A percentile compares a stretch with the other conserved stretches of the same genome.
phyloP scores from a whole-genome alignment of 2,113 vertebrate species.

The Sigmodon hispidus region DNA sequence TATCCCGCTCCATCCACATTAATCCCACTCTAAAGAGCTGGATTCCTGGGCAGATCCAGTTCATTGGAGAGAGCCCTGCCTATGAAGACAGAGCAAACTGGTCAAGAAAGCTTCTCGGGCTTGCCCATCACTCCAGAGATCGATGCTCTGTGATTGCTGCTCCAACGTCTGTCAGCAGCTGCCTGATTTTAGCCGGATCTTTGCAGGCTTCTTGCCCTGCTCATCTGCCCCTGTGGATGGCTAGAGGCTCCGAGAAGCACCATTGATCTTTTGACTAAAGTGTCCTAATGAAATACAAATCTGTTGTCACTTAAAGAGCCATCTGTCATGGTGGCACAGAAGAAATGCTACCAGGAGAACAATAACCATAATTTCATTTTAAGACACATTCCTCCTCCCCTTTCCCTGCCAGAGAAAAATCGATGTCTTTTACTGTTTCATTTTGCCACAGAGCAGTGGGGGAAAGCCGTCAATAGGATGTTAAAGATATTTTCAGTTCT shows the following conservation, averaged over 20 bases:
- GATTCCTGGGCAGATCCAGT: neutral
- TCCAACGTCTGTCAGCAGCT: slow-evolving; percentile 61
- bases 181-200: slow-evolving; percentile 57
- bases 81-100: neutral
- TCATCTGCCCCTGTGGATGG: neutral
- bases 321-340: slow-evolving; percentile 80
- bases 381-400: slow-evolving; percentile 68
- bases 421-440: slow-evolving; percentile 76
- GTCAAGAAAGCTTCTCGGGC: slow-evolving; percentile 9
- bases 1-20: neutral
- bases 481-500: slow-evolving; percentile 76
- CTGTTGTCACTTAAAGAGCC: slow-evolving; percentile 84
- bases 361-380: slow-evolving; percentile 82
- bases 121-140: slow-evolving; percentile 68
- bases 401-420: slow-evolving; percentile 68
- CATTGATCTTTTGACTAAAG: slow-evolving; percentile 84
- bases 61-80: neutral
- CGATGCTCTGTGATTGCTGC: slow-evolving; percentile 69
- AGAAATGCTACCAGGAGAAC: slow-evolving; percentile 80
- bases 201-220: neutral
- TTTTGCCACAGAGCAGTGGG: slow-evolving; percentile 74
- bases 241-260: slow-evolving; percentile 54
- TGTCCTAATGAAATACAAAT: slow-evolving; percentile 88
- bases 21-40: neutral
- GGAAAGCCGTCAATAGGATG: slow-evolving; percentile 63